Base-by-base conservation (phyloP, 1,140 invertebrate species). In the Drosophila pallidifrons region DNA sequence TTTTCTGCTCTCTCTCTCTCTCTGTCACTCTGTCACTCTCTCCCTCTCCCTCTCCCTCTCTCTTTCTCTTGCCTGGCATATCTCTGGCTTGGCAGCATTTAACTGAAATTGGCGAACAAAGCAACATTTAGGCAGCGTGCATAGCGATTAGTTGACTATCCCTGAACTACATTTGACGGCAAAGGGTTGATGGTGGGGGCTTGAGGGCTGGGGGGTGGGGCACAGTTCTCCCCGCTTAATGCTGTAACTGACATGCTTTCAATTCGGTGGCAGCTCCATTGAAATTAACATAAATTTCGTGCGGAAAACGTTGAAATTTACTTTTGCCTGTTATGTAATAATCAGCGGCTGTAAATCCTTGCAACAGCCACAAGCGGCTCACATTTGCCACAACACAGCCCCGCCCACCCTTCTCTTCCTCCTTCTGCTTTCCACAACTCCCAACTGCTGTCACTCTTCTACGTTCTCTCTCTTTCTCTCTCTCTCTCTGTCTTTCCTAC, bases 231-330 rank as follows among this genome's bases (percentile, higher is more conserved):
- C 64, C 41, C 41, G 30, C 45, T 65, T 43, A 65, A 51, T 54
- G 15, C 54, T 70, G 81, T 60, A 63, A 63, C 77, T 82, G 82
- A 30, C 75, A 81, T 79, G 55, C 67, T 61, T 79, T 47, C 45
- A 60, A 79, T 54, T 60, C 54, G 28, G 8, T 60, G 54, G 43
- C 70, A 60, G 65, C 71, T 60, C 41, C 30, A 55, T 67, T 65
- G 15, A 88, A 88, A 88, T 88, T 89, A 88, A 83, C 83, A 88
- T 89, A 89, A 88, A 88, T 88, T 88, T 69, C 66, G 75, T 87
- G 63, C 49, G 83, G 69, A 74, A 82, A 77, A 70, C 64, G 83
- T 52, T 83, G 87, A 87, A 88, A 81, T 82, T 83, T 88, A 88
- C 85, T 88, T 86, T 82, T 45, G 79, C 79, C 54, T 83, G 72